Percentiles rank a stretch among this genome's conserved stretches.
Conservation (phyloP, 2,113 vertebrate species). For the Oriolus oriolus region DNA sequence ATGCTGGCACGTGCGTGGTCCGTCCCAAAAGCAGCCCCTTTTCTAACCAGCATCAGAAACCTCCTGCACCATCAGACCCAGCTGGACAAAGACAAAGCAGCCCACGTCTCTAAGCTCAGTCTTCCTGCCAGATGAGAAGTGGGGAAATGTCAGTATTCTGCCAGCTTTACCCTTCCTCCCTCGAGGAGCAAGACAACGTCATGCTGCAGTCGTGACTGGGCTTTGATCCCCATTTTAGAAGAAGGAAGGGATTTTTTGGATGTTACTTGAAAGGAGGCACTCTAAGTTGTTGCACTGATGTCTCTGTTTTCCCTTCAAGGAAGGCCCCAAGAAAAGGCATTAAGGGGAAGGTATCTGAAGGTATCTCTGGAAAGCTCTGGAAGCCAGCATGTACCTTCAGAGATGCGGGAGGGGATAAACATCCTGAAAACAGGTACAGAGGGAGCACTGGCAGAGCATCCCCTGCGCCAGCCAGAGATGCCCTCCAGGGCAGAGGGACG, state of each 20-base stretch:
- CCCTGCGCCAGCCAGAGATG: neutral
- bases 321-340: neutral
- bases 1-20: neutral
- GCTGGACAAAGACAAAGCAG: neutral
- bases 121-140: neutral
- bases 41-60: neutral
- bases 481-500: neutral
- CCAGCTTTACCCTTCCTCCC: neutral
- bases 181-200: neutral
- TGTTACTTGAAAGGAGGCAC: neutral
- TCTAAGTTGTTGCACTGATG: neutral
- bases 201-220: neutral
- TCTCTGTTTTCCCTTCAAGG: neutral
- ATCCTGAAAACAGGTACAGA: neutral
- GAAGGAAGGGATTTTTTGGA: neutral
- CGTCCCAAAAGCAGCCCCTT: neutral
- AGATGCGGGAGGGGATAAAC: rapidly evolving
- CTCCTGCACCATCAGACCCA: neutral
- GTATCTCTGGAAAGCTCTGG: neutral
- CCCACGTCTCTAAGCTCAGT: neutral
- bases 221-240: neutral
- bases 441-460: neutral
- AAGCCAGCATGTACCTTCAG: neutral
- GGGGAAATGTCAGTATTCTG: neutral
- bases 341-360: neutral